Evolutionary conservation across 2,113 vertebrate genomes (phyloP), one percentile per base, ranked within the genome.

Genomic region (Sorex fumeus): DNA sequence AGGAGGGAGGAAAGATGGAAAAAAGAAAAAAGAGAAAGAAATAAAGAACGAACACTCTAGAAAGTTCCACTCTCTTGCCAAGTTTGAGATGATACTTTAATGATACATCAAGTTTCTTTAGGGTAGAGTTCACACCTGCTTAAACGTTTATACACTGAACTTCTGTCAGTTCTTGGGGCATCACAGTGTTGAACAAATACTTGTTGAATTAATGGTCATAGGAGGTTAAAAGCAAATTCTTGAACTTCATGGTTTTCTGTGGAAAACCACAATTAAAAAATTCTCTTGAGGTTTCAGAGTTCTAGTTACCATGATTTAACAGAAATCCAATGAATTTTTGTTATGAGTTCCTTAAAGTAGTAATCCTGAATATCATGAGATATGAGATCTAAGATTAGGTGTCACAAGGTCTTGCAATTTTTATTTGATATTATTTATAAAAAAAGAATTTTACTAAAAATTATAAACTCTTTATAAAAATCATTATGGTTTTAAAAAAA

Each of bases 231-330:
- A 87, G 69, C 1, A 86, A 74, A 45, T 66, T 66, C 43, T 67
- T 77, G 10, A 60, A 32, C 62, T 62, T 92, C 19, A 85, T 86
- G 32, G 4, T 83, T 90, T 93, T 90, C 80, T 80, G 30, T 90
- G 72, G 67, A 96, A 96, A 92, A 88, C 45, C 72, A 88, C 79
- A 93, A 90, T 90, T 50, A 82, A 84, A 84, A 64, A 19, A 47
- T 21, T 78, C 40, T 72, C 88, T 32, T 88, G 82, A 83, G 36
- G 28, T 77, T 69, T 92, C 28, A 84, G 67, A 12, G 81, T 93
- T 92, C 32, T 87, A 80, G 85, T 66, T 90, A 87, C 19, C 11
- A 40, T 43, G n/a, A 90, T 90, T 34, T 69, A n/a, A 67, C 8
- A 84, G 71, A 62, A 90, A 81, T 94, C 43, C 76, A 93, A 66